Evolutionary conservation across 2,888 invertebrate species (phyloP).

Genomic region (Hirudinaria manillensis): DNA sequence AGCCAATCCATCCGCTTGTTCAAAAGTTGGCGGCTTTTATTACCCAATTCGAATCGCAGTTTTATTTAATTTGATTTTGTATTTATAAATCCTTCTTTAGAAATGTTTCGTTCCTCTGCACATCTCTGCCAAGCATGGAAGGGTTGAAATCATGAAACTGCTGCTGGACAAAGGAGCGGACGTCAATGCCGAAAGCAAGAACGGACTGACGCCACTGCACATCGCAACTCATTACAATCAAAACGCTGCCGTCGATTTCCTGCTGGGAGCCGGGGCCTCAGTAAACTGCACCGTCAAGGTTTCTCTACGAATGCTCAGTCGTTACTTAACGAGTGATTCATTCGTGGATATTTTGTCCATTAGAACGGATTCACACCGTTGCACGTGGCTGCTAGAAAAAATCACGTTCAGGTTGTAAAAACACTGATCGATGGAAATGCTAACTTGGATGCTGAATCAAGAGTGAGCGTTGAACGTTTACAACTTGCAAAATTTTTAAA

Average conservation of each 20-base stretch:
- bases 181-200: conserved; percentile 85
- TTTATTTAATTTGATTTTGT: no score
- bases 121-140: conserved; percentile 94
- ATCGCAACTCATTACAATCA: conserved; percentile 98
- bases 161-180: conserved; percentile 88
- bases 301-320: neutral
- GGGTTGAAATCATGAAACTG: conserved; percentile 77
- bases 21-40: neutral
- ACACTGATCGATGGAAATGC: conserved; percentile 83
- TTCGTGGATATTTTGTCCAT: no score
- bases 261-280: conserved; percentile 24
- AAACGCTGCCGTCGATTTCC: conserved; percentile 44
- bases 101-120: conserved; percentile 93
- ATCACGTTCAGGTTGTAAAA: conserved; percentile 81
- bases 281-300: conserved; percentile 41
- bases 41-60: no score
- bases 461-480: conserved; percentile 46
- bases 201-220: conserved; percentile 93
- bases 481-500: neutral
- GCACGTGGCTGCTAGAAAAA: conserved; percentile 88
- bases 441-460: conserved; percentile 59
- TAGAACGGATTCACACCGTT: conserved; percentile 80
- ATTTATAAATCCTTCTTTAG: conserved; percentile 41
- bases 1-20: conserved; percentile 17
- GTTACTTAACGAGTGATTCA: no score